Evolutionary conservation across 1,140 invertebrate species (phyloP).

Genomic region (Glossosoma conforme): DNA sequence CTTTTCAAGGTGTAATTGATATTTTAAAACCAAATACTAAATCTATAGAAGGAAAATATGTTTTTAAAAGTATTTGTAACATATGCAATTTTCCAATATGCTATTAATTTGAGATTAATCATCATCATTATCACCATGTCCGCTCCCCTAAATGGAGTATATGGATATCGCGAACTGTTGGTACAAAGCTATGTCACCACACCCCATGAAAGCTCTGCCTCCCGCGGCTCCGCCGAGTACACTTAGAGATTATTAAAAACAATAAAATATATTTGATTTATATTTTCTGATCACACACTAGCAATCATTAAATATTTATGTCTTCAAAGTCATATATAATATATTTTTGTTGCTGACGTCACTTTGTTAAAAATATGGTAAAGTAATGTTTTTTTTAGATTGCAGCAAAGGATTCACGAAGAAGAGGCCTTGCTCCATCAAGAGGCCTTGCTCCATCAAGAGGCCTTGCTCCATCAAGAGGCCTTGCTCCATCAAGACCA

Average conservation of each 20-base stretch:
- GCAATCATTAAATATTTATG: neutral
- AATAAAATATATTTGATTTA: neutral
- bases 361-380: neutral
- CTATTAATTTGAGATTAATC: too few relatives aligned
- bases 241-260: neutral
- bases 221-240: neutral
- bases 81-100: too few relatives aligned
- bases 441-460: conserved; percentile 6
- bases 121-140: too few relatives aligned
- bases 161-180: too few relatives aligned
- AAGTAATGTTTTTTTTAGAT: neutral
- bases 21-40: too few relatives aligned
- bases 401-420: conserved; percentile 3
- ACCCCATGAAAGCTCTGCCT: neutral
- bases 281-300: neutral
- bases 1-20: too few relatives aligned
- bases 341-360: neutral
- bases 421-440: conserved; percentile 8
- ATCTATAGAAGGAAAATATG: too few relatives aligned
- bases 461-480: conserved; percentile 7
- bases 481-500: conserved; percentile 8
- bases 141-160: too few relatives aligned
- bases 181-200: too few relatives aligned
- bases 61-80: too few relatives aligned
- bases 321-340: neutral